Evolutionary conservation across 1,140 invertebrate genomes (phyloP), one percentile per base, ranked within the genome.

Genomic region (Lasioglossum baleicum): DNA sequence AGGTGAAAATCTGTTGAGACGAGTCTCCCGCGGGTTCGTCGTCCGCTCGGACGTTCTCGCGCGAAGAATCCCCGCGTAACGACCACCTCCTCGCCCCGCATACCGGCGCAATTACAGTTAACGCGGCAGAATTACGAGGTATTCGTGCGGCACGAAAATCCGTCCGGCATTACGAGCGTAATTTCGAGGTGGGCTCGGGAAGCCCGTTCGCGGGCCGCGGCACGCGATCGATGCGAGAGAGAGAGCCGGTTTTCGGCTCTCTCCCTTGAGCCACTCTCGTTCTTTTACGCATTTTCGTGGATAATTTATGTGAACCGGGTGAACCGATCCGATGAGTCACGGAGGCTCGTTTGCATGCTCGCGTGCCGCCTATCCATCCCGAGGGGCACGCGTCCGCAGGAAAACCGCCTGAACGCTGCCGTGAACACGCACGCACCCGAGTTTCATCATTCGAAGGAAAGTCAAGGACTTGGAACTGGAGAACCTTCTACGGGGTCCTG

Each of bases 131-230:
- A 76, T 75, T 67, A 60, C 72, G 68, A 73, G 61, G 63, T 56
- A 79, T 85, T 85, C 75, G 71, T 79, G 83, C 75, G 53, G 70
- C 66, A 79, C 58, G 84, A 82, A 82, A 86, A 82, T 85, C 56
- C 78, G 60, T 26, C 53, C 26, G 22, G 70, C 75, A 70, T 77
- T 70, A 65, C 56, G 58, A 77, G 78, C 31, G 51, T 76, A 81
- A 81, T 85, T 84, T 84, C 73, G 69, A 77, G 64, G 63, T 31
- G 0, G 22, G 44, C 22, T 48, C 44, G 44, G 10, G 44, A 17
- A 20, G 58, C 56, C n/a, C 26, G 53, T 7, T 20, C 53, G n/a
- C 17, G 6, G 48, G n/a, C 31, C 22, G 31, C 42, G 40, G 58
- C 71, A 73, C 73, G 69, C 78, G 70, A 85, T 77, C 69, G 40